These are phyloP conservation scores for Pseudochaenichthys georgianus DNA, from an alignment of 2,797 vertebrate species.

Conservation along the genomic window DNA sequence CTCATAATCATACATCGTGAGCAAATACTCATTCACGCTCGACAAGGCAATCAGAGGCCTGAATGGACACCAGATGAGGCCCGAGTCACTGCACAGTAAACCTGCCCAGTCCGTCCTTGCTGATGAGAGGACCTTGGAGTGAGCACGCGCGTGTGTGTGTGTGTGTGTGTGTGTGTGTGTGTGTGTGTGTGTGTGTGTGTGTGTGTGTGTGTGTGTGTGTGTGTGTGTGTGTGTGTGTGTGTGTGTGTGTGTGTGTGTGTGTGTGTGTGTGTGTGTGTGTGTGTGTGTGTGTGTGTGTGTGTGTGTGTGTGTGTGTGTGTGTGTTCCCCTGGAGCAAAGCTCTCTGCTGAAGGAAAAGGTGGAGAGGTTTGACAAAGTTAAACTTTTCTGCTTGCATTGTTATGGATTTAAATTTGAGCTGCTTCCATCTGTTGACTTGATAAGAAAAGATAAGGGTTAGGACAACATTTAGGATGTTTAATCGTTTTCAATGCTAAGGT, in stretches of 20 bases:
- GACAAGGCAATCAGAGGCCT: slow-evolving; percentile 46
- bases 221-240: slow-evolving; percentile 8
- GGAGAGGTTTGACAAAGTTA: not conserved
- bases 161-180: not conserved
- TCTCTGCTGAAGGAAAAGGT: not conserved
- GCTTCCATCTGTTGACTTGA: not conserved
- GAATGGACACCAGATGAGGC: slow-evolving; percentile 51
- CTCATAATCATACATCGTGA: slow-evolving; percentile 31
- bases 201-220: too few species aligned
- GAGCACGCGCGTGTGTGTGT: slow-evolving; percentile 31
- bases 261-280: not conserved
- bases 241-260: not conserved
- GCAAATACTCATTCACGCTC: slow-evolving; percentile 12
- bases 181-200: slow-evolving; percentile 1
- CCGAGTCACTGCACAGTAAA: slow-evolving; percentile 53
- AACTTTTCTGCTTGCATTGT: not conserved
- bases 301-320: slow-evolving; percentile 9
- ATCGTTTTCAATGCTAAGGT: not conserved
- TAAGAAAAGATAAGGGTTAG: not conserved
- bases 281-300: too few species aligned
- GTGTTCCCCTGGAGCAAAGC: too few species aligned
- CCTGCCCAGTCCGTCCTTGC: slow-evolving; percentile 55
- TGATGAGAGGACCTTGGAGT: slow-evolving; percentile 60
- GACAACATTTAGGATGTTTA: not conserved
- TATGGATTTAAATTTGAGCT: not conserved